These are phyloP conservation scores for Malurus leucopterus DNA, from an alignment of 2,797 vertebrate genomes.

Conservation along the genomic window DNA sequence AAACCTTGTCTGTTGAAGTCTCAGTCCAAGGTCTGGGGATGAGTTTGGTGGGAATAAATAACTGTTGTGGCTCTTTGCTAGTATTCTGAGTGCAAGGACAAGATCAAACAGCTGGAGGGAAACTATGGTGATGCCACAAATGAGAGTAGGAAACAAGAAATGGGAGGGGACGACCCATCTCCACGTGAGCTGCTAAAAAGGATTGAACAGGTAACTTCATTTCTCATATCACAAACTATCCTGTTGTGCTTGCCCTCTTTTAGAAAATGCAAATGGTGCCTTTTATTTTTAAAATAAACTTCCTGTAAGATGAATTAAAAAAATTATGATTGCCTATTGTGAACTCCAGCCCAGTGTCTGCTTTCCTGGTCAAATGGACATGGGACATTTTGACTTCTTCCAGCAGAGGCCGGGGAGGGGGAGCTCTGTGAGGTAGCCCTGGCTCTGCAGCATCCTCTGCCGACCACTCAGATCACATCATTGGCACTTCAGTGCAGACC, in stretches of 20 bases:
- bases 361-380: neutral
- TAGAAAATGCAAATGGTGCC: neutral
- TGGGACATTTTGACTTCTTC: neutral
- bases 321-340: neutral
- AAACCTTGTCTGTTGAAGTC: neutral
- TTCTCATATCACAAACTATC: neutral
- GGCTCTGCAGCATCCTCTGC: neutral
- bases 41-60: neutral
- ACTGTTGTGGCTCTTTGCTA: conserved; percentile 34
- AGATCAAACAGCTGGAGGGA: conserved; percentile 71
- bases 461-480: neutral
- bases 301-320: neutral
- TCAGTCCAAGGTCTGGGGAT: neutral
- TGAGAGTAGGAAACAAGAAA: conserved; percentile 65
- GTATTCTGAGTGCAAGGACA: conserved; percentile 85
- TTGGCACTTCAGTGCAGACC: neutral
- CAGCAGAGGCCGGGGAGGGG: neutral
- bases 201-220: conserved; percentile 78
- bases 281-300: neutral
- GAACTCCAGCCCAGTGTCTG: neutral
- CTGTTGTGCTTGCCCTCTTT: neutral
- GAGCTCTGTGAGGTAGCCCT: neutral
- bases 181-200: conserved; percentile 79
- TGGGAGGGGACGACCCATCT: conserved; percentile 80
- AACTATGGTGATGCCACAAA: conserved; percentile 58